phyloP scores from a whole-genome alignment of 1,140 invertebrate genomes.

The Papilio dardanus region DNA sequence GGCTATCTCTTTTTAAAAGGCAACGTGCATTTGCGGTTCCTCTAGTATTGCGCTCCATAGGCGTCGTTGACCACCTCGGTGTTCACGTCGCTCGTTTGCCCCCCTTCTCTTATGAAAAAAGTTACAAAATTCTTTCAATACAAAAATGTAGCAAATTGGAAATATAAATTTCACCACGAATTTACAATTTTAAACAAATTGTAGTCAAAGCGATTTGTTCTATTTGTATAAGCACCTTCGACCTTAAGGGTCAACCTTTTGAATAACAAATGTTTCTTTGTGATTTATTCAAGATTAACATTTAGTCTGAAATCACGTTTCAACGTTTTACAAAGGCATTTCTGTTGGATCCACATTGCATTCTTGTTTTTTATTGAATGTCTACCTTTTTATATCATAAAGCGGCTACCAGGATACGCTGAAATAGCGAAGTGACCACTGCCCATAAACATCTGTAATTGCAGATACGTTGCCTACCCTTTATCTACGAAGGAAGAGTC shows the following conservation, averaged over 20 bases:
- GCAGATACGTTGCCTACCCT: too few relatives aligned
- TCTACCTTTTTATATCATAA: too few relatives aligned
- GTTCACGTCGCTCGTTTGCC: too few relatives aligned
- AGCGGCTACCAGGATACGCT: too few relatives aligned
- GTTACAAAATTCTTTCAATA: background rate
- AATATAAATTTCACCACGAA: background rate
- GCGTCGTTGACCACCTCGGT: too few relatives aligned
- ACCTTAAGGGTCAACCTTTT: conserved; percentile 10
- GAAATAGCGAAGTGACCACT: too few relatives aligned
- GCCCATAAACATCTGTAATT: too few relatives aligned
- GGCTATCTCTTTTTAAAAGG: too few relatives aligned
- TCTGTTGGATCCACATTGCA: background rate
- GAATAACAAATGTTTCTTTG: conserved; percentile 2
- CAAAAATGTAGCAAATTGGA: background rate
- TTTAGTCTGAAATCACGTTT: background rate
- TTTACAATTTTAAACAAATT: conserved; percentile 4
- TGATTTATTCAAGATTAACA: conserved; percentile 17
- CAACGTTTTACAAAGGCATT: background rate
- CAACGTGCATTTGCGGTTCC: too few relatives aligned
- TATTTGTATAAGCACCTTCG: background rate
- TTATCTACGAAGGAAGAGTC: too few relatives aligned
- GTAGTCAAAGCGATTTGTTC: background rate
- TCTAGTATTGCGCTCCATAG: too few relatives aligned
- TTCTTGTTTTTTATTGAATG: background rate
- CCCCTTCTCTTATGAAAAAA: background rate